These are phyloP conservation scores for Epinotia ramella DNA, from an alignment of 2,888 invertebrate genomes.

Conservation along the genomic window DNA sequence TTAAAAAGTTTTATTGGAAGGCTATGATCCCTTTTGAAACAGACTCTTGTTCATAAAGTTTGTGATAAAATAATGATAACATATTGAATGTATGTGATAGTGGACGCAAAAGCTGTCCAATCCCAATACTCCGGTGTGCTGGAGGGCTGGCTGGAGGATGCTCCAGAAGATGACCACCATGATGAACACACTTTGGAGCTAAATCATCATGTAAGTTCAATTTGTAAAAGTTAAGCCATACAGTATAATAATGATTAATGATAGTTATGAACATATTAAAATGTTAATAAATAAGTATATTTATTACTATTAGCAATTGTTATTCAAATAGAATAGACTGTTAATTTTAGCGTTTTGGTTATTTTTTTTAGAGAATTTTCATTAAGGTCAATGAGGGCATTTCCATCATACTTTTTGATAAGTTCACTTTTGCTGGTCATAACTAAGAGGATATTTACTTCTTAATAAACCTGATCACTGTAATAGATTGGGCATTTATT, in stretches of 20 bases:
- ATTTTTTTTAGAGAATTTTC: too few relatives aligned
- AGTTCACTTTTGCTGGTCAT: too few relatives aligned
- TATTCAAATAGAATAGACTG: too few relatives aligned
- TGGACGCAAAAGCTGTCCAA: slow-evolving; percentile 83
- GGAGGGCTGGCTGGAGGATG: slow-evolving; percentile 91
- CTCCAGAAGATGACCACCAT: slow-evolving; percentile 81
- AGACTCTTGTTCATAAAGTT: background rate
- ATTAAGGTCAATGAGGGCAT: too few relatives aligned
- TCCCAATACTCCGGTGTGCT: slow-evolving; percentile 90
- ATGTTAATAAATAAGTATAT: background rate
- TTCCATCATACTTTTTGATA: too few relatives aligned
- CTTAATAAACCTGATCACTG: too few relatives aligned
- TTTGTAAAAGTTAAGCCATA: background rate
- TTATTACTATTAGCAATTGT: background rate
- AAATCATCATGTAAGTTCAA: slow-evolving; percentile 78
- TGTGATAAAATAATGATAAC: slow-evolving; percentile 26
- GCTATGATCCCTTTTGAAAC: background rate
- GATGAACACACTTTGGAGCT: slow-evolving; percentile 82
- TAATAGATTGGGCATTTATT: too few relatives aligned
- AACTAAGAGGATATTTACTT: too few relatives aligned
- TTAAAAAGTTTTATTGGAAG: background rate
- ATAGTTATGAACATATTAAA: background rate
- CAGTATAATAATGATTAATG: background rate
- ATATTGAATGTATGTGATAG: slow-evolving; percentile 54
- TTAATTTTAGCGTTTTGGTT: too few relatives aligned